Evolutionary conservation across 53 echinoderm and acorn worm genomes (phyloP).

Genomic region (Holothuria leucospilota): DNA sequence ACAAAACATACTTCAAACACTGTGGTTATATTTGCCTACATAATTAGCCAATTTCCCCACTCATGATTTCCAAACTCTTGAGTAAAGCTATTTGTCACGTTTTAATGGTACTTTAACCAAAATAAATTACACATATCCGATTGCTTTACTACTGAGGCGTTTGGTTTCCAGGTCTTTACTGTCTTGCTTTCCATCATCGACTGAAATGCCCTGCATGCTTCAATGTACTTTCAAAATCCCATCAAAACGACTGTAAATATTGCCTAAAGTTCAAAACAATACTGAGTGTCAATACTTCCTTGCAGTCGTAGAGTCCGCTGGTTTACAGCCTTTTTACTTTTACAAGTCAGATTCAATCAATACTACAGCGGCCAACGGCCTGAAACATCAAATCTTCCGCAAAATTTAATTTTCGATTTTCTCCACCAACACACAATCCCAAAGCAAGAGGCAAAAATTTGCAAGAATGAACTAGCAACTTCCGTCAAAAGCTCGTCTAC

Average conservation of each 20-base stretch:
- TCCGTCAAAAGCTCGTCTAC: not conserved
- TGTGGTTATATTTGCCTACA: too few relatives aligned
- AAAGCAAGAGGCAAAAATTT: not conserved
- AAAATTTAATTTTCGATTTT: conserved; percentile 54
- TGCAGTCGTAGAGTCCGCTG: not conserved
- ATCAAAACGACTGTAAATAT: conserved; percentile 12
- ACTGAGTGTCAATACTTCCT: not conserved
- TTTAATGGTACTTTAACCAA: too few relatives aligned
- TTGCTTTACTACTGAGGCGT: too few relatives aligned
- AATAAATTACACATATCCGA: too few relatives aligned
- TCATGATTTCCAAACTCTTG: too few relatives aligned
- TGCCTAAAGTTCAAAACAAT: conserved; percentile 1
- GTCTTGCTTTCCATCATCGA: too few relatives aligned
- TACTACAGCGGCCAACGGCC: conserved; percentile 34
- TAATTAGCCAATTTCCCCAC: too few relatives aligned
- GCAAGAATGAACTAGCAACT: not conserved
- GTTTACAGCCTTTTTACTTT: not conserved
- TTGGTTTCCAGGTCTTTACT: too few relatives aligned
- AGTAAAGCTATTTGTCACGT: too few relatives aligned
- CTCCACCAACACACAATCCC: conserved; percentile 27
- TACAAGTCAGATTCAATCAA: conserved; percentile 40
- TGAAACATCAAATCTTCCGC: conserved; percentile 54
- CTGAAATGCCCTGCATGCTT: too few relatives aligned
- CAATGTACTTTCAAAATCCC: not conserved
- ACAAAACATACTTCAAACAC: too few relatives aligned